phyloP scores from a whole-genome alignment of 2,888 invertebrate species.

The Axea sp. region DNA sequence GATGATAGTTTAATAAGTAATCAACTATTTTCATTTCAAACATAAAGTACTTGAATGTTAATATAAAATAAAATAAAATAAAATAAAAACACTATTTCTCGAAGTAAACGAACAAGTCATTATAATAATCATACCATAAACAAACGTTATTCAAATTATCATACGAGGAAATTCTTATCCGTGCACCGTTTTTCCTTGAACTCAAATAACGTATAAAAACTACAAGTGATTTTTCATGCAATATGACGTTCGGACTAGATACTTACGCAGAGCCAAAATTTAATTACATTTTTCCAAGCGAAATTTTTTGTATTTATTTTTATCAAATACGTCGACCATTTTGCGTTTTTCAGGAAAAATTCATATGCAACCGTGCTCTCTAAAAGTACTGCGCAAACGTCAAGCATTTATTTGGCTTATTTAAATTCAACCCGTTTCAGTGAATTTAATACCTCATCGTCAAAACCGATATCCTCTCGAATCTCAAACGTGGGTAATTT shows the following conservation, averaged over 20 bases:
- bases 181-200: conserved; percentile 6
- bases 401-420: conserved; percentile 46
- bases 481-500: no score
- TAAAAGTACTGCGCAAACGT: conserved; percentile 24
- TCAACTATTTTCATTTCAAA: no score
- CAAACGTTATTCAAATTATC: conserved; percentile 10
- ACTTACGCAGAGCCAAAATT: conserved; percentile 27
- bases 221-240: conserved; percentile 29
- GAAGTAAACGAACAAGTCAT: background rate
- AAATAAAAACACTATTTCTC: no score
- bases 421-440: conserved; percentile 49
- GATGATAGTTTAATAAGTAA: no score
- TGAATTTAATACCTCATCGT: conserved; percentile 43
- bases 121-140: conserved; percentile 4
- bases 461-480: conserved; percentile 52
- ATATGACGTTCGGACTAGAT: conserved; percentile 28
- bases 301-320: conserved; percentile 36
- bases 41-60: no score
- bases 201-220: conserved; percentile 22
- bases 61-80: no score
- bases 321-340: conserved; percentile 5
- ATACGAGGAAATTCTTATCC: conserved; percentile 1
- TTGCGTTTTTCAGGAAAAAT: conserved; percentile 7
- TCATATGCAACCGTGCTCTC: conserved; percentile 8
- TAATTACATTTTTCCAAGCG: conserved; percentile 20